These are phyloP conservation scores for Trinorchestia longiramus DNA, from an alignment of 1,140 invertebrate genomes.

Conservation along the genomic window DNA sequence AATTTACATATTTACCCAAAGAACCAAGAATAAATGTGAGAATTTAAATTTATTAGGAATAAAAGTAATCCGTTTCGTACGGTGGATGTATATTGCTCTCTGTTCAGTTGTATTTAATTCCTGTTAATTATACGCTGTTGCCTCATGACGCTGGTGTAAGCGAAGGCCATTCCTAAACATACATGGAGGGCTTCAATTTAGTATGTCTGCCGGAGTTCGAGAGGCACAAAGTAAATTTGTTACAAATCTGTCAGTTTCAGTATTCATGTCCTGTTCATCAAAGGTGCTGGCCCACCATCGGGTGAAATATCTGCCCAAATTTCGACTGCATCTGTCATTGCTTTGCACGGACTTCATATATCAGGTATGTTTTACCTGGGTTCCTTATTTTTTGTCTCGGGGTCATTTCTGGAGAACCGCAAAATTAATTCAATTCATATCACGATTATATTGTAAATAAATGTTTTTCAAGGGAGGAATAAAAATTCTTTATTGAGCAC, in stretches of 20 bases:
- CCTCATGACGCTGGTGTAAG: not conserved
- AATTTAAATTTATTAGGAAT: not conserved
- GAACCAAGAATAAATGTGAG: not conserved
- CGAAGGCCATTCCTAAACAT: not conserved
- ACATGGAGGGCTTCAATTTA: not conserved
- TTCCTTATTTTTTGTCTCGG: not conserved
- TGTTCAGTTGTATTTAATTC: constrained; percentile 9
- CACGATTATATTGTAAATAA: no score
- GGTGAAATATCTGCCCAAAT: not conserved
- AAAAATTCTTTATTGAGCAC: not conserved
- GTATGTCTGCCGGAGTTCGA: not conserved
- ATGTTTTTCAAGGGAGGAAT: not conserved
- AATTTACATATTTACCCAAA: not conserved
- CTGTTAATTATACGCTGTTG: not conserved
- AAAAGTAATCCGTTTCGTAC: not conserved
- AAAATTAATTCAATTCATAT: not conserved
- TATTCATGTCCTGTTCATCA: not conserved
- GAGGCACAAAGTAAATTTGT: not conserved
- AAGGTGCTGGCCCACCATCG: not conserved
- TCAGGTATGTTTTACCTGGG: not conserved
- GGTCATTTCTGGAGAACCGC: not conserved
- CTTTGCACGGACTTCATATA: not conserved
- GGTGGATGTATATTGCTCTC: not conserved
- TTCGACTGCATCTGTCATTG: not conserved
- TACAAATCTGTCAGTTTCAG: not conserved